Evolutionary conservation across 2,888 invertebrate genomes (phyloP).

Genomic region (Cheilosia impressa): DNA sequence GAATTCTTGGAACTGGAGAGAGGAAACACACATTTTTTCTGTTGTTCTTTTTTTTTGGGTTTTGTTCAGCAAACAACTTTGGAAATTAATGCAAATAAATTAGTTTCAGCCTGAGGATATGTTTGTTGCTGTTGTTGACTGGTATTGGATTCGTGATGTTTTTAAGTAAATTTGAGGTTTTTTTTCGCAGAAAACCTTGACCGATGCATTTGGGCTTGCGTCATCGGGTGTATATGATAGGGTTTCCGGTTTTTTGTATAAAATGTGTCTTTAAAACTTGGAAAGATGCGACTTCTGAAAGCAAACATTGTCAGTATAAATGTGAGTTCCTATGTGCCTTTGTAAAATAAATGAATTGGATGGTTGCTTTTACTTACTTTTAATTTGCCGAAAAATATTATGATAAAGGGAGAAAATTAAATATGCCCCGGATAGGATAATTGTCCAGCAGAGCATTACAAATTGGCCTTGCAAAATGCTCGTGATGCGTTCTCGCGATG

Average conservation of each 20-base stretch:
- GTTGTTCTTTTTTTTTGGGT: background rate
- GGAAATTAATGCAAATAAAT: constrained; percentile 64
- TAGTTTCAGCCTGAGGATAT: constrained; percentile 34
- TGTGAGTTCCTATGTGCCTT: no score
- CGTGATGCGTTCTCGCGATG: no score
- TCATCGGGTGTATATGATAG: constrained; percentile 7
- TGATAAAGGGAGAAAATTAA: no score
- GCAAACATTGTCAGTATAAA: no score
- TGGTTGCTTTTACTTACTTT: no score
- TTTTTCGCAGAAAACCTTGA: constrained; percentile 56
- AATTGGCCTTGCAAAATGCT: no score
- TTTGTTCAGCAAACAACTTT: constrained; percentile 22
- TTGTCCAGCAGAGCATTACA: no score
- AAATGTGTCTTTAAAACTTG: background rate
- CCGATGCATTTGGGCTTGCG: constrained; percentile 42
- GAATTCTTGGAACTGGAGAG: constrained; percentile 38
- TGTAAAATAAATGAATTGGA: no score
- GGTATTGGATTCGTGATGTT: constrained; percentile 30
- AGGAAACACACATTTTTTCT: background rate
- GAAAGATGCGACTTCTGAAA: no score
- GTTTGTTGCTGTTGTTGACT: constrained; percentile 4
- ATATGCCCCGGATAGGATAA: no score
- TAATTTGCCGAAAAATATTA: no score
- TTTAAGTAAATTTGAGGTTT: constrained; percentile 4
- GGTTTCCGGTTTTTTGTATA: background rate